Conservation (phyloP, 2,797 vertebrate species). For the Sus cebifrons region DNA sequence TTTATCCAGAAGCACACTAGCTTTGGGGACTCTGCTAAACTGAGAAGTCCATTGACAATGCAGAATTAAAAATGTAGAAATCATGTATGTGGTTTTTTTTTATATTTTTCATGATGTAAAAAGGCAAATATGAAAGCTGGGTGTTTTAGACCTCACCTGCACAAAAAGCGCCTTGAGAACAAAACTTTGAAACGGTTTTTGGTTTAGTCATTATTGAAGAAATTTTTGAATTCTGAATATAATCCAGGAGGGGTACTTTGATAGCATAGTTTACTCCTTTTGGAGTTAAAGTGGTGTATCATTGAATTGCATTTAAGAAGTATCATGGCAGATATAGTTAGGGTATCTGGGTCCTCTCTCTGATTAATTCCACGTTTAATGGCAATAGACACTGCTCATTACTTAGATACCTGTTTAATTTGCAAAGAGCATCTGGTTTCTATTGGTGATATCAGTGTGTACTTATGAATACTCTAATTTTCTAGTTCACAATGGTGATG, state of each 20-base stretch:
- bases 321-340: slow-evolving; percentile 13
- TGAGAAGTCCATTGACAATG: neutral
- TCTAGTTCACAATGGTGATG: neutral
- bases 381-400: neutral
- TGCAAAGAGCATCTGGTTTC: neutral
- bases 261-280: neutral
- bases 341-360: neutral
- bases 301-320: neutral
- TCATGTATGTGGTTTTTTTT: neutral
- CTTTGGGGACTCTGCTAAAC: neutral
- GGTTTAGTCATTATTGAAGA: neutral
- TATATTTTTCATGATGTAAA: neutral
- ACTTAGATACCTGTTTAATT: neutral
- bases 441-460: neutral
- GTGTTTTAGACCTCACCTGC: neutral
- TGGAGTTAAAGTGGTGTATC: neutral
- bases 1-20: neutral
- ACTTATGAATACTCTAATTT: neutral
- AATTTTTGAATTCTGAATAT: neutral
- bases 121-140: neutral
- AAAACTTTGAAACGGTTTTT: neutral
- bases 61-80: neutral
- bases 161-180: neutral
- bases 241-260: neutral
- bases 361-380: neutral